Percentiles rank a stretch among this genome's conserved stretches.
Conservation (phyloP, 2,113 vertebrate species). For the Mixornis gularis region DNA sequence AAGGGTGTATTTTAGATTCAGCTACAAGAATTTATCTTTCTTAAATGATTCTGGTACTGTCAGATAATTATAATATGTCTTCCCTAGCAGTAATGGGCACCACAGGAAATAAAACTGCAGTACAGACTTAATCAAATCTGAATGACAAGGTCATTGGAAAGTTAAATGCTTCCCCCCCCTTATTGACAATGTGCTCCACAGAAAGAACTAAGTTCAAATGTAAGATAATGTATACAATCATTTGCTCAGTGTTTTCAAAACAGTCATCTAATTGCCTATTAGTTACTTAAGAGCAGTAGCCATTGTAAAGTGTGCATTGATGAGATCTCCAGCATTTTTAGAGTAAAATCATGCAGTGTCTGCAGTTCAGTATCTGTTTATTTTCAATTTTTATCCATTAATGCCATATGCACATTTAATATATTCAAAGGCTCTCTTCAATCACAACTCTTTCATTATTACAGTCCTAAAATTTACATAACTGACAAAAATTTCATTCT, state of each 20-base stretch:
- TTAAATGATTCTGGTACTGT: neutral
- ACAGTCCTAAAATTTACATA: neutral
- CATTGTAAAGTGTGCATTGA: neutral
- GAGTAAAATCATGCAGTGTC: neutral
- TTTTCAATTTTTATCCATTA: neutral
- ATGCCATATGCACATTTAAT: neutral
- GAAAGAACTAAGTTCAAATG: conserved; percentile 23
- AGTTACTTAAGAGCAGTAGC: conserved; percentile 36
- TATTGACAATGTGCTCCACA: neutral
- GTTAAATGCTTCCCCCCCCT: conserved; percentile 39
- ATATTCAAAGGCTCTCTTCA: neutral
- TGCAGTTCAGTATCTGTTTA: neutral
- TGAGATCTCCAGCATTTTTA: neutral
- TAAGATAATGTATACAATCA: conserved; percentile 14
- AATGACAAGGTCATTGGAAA: conserved; percentile 67
- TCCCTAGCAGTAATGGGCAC: conserved; percentile 41
- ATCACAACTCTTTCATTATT: neutral
- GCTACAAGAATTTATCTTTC: neutral
- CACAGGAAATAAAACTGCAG: conserved; percentile 53
- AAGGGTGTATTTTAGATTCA: conserved; percentile 10
- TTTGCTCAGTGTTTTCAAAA: conserved; percentile 31
- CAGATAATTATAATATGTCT: conserved; percentile 58
- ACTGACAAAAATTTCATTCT: neutral
- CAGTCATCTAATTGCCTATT: conserved; percentile 32
- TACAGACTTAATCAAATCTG: conserved; percentile 57